Percentiles rank a stretch among this genome's conserved stretches.
These are phyloP conservation scores for Pycnomerus fuliginosus DNA, from an alignment of 2,888 invertebrate species.

Conservation along the genomic window DNA sequence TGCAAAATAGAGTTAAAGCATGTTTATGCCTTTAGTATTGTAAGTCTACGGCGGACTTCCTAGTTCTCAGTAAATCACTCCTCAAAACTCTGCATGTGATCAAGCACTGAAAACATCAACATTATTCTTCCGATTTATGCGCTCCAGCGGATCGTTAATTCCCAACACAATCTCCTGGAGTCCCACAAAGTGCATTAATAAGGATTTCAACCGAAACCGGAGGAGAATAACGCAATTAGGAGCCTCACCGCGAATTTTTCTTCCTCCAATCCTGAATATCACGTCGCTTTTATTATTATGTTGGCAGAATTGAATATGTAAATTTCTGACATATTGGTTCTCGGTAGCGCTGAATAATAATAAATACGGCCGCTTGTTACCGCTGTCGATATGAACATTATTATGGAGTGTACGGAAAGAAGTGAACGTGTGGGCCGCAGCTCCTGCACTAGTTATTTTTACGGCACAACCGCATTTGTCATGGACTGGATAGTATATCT, in stretches of 20 bases:
- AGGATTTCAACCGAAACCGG: no score
- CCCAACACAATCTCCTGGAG: no score
- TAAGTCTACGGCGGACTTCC: conserved; percentile 30
- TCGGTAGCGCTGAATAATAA: conserved; percentile 42
- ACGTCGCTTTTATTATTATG: no score
- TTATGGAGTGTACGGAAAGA: conserved; percentile 29
- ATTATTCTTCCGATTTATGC: conserved; percentile 36
- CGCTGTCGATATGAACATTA: conserved; percentile 45
- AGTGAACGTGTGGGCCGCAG: conserved; percentile 43
- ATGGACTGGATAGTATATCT: conserved; percentile 46
- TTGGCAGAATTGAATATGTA: conserved; percentile 44
- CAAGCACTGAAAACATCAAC: conserved; percentile 38
- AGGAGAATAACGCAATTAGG: no score
- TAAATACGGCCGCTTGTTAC: conserved; percentile 39
- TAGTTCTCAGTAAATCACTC: conserved; percentile 41
- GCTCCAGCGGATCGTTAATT: conserved; percentile 20
- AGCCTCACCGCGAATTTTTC: no score
- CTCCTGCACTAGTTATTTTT: conserved; percentile 45
- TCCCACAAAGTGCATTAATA: no score
- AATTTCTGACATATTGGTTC: conserved; percentile 45
- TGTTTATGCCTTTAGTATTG: conserved; percentile 15
- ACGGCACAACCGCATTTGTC: conserved; percentile 46
- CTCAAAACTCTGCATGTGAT: conserved; percentile 39
- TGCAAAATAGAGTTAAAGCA: conserved; percentile 21
- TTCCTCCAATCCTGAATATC: no score